These are phyloP conservation scores for Platyrinchus mystaceus DNA, from an alignment of 2,797 vertebrate species.

Conservation along the genomic window DNA sequence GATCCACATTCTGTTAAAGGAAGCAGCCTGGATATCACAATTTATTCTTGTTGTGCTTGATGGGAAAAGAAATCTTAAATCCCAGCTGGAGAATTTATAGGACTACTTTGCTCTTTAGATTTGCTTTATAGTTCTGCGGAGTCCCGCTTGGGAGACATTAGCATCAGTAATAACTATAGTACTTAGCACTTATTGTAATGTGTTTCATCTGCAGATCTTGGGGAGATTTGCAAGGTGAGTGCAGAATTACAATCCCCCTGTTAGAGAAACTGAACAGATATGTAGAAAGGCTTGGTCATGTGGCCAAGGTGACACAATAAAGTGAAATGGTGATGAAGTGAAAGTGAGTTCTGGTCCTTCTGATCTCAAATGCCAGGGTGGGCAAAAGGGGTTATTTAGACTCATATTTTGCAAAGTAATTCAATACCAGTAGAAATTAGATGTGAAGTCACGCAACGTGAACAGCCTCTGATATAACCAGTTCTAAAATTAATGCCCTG, in stretches of 20 bases:
- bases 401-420: not conserved
- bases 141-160: not conserved
- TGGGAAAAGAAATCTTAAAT: conserved; percentile 22
- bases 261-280: not conserved
- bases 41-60: conserved; percentile 32
- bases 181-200: not conserved
- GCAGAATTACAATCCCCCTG: not conserved
- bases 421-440: not conserved
- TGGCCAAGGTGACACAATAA: not conserved
- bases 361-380: not conserved
- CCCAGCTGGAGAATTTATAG: conserved; percentile 9
- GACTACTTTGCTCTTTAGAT: conserved; percentile 14
- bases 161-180: not conserved
- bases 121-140: conserved; percentile 3
- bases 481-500: not conserved
- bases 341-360: not conserved
- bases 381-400: not conserved
- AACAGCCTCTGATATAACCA: not conserved
- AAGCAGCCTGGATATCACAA: conserved; percentile 17
- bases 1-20: not conserved
- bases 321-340: not conserved
- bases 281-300: rapidly evolving
- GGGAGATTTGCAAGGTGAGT: not conserved
- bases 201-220: not conserved
- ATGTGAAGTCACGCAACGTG: not conserved